phyloP scores from a whole-genome alignment of 2,888 invertebrate species.

The Drosophila merina region DNA sequence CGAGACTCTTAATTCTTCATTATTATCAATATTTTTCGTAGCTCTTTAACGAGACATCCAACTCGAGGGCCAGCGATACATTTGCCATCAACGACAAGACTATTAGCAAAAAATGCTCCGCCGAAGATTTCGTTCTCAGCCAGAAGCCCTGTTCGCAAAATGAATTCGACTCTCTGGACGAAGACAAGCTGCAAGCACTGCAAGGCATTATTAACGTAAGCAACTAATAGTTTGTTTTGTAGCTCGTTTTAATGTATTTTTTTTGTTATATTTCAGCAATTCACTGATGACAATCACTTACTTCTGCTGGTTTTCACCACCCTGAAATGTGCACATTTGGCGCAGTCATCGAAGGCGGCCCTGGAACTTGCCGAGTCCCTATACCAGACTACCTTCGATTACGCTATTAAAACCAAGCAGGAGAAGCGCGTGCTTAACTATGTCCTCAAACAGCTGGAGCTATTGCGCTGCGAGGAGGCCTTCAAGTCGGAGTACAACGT shows the following conservation, averaged over 20 bases:
- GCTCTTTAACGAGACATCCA: constrained; percentile 66
- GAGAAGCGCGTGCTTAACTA: constrained; percentile 82
- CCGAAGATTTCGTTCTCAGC: constrained; percentile 80
- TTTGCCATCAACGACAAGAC: constrained; percentile 38
- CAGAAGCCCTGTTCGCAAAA: constrained; percentile 77
- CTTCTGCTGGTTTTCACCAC: constrained; percentile 82
- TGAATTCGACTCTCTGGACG: constrained; percentile 80
- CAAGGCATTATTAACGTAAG: constrained; percentile 78
- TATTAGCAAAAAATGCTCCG: constrained; percentile 30
- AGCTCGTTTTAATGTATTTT: not conserved
- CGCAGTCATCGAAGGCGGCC: constrained; percentile 79
- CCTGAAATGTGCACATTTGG: constrained; percentile 82
- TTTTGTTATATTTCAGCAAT: constrained; percentile 63
- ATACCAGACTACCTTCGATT: constrained; percentile 80
- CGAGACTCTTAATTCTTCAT: not conserved
- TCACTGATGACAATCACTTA: constrained; percentile 80
- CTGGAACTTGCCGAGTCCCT: constrained; percentile 78
- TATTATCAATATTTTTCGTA: constrained; percentile 20
- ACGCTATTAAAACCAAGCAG: constrained; percentile 81
- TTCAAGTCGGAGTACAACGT: constrained; percentile 81
- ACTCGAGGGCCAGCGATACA: constrained; percentile 53
- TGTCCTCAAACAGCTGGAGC: constrained; percentile 81
- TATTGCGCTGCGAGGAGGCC: constrained; percentile 81
- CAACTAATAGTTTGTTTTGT: not conserved
- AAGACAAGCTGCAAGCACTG: constrained; percentile 77